These are phyloP conservation scores for Psococerastis gibbosa DNA, from an alignment of 2,888 invertebrate species.

Conservation along the genomic window DNA sequence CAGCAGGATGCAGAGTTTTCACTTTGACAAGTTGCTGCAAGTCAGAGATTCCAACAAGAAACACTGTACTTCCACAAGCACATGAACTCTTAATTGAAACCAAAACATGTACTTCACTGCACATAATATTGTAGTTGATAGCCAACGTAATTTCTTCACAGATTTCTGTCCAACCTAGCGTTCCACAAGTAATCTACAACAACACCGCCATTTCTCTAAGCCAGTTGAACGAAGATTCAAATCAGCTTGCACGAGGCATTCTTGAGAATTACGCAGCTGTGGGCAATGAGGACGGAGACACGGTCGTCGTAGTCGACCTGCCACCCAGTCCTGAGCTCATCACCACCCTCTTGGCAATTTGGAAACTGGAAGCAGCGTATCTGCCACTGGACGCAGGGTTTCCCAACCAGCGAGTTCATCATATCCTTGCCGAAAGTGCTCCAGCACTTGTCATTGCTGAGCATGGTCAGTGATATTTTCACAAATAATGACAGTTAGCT, in stretches of 20 bases:
- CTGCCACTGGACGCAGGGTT: conserved; percentile 57
- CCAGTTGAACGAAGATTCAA: background rate
- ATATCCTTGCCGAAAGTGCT: conserved; percentile 54
- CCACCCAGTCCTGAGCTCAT: conserved; percentile 51
- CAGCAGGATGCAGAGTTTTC: no score
- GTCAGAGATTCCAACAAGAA: no score
- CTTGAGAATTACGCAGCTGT: conserved; percentile 6
- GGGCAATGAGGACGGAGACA: conserved; percentile 42
- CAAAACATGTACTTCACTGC: no score
- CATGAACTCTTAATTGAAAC: no score
- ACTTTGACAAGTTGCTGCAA: no score
- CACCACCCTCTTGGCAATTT: conserved; percentile 45
- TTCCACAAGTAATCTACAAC: background rate
- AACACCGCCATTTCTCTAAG: background rate
- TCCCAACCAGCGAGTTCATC: conserved; percentile 50
- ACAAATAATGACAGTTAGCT: background rate
- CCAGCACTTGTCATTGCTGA: conserved; percentile 52
- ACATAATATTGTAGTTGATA: no score
- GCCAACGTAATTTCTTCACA: conserved; percentile 24
- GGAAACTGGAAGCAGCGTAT: conserved; percentile 72
- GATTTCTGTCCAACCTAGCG: conserved; percentile 4
- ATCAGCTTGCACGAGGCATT: conserved; percentile 12
- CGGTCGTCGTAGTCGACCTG: conserved; percentile 59
- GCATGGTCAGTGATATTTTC: conserved; percentile 28
- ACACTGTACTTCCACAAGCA: no score